Evolutionary conservation across 2,113 vertebrate species (phyloP).

Genomic region (Syngnathoides biaculeatus): DNA sequence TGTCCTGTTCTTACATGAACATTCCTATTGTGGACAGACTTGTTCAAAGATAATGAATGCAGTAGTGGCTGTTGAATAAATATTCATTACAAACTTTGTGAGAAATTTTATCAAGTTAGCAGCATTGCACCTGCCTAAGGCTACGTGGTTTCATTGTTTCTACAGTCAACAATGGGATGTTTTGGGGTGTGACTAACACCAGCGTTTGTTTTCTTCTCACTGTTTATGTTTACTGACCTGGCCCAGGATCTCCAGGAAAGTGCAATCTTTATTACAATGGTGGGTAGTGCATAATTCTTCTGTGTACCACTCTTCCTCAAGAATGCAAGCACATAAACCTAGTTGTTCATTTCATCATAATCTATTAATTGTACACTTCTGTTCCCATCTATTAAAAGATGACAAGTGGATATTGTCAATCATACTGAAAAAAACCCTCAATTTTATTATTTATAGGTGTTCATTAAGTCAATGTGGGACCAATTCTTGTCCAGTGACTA

Average conservation of each 20-base stretch:
- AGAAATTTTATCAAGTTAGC: neutral
- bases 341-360: neutral
- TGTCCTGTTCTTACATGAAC: neutral
- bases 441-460: neutral
- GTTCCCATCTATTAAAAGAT: neutral
- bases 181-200: slow-evolving; percentile 33
- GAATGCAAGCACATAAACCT: neutral
- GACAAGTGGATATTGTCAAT: neutral
- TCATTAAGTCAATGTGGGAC: neutral
- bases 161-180: neutral
- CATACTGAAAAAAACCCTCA: neutral
- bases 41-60: neutral
- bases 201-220: slow-evolving; percentile 33
- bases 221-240: slow-evolving; percentile 41
- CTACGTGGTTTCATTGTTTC: neutral
- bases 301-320: neutral
- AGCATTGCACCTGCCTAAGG: neutral
- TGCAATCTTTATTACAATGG: slow-evolving; percentile 64
- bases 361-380: neutral
- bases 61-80: neutral
- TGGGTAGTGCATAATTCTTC: slow-evolving; percentile 48
- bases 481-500: too few relatives aligned
- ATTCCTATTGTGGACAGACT: neutral
- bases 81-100: neutral
- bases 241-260: slow-evolving; percentile 65